phyloP scores from a whole-genome alignment of 2,113 vertebrate species.

The Nanorana parkeri region DNA sequence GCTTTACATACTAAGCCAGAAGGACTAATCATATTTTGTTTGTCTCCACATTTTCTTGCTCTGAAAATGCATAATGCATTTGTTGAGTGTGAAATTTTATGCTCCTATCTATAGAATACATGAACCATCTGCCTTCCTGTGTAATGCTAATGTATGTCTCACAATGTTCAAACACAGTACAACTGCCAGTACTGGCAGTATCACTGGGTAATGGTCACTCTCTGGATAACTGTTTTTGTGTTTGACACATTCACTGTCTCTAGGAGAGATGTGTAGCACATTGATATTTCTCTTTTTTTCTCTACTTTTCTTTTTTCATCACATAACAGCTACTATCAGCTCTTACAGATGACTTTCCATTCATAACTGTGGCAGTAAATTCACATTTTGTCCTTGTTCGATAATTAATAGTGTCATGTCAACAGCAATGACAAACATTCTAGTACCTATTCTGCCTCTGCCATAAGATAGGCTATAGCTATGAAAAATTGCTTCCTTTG shows the following conservation, averaged over 20 bases:
- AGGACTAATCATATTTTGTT: neutral
- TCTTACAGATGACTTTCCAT: constrained; percentile 57
- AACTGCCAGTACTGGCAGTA: neutral
- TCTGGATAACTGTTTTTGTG: constrained; percentile 36
- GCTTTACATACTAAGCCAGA: neutral
- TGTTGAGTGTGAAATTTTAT: neutral
- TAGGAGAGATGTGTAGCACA: constrained; percentile 59
- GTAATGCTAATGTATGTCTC: constrained; percentile 11
- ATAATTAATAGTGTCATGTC: constrained; percentile 60
- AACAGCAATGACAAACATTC: constrained; percentile 58
- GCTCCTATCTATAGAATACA: neutral
- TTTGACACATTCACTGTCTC: constrained; percentile 43
- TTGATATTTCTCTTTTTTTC: constrained; percentile 60
- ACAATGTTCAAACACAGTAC: constrained; percentile 22
- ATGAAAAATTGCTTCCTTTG: constrained; percentile 49
- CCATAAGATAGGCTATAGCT: constrained; percentile 54
- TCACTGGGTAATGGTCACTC: constrained; percentile 25
- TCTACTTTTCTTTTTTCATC: constrained; percentile 55
- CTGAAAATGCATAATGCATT: constrained; percentile 3
- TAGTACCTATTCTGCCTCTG: constrained; percentile 35
- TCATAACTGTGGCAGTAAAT: constrained; percentile 63
- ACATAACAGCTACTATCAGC: constrained; percentile 59
- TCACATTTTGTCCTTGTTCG: constrained; percentile 62
- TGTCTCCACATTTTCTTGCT: neutral
- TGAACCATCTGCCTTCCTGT: neutral